These are phyloP conservation scores for Pristionchus japonicus DNA, from an alignment of 2,888 invertebrate species.

Conservation along the genomic window DNA sequence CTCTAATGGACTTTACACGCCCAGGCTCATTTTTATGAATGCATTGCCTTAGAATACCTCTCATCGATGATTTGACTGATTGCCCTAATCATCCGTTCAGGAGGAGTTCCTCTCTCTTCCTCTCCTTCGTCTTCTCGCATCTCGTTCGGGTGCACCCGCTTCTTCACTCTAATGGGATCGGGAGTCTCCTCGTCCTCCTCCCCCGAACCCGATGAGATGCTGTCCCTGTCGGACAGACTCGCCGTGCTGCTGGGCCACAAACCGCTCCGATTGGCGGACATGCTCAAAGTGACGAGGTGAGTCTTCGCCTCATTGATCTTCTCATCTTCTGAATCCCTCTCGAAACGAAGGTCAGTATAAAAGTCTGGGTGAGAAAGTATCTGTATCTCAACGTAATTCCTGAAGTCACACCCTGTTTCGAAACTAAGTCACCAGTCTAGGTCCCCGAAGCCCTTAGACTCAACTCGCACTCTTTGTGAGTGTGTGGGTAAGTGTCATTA, in stretches of 20 bases:
- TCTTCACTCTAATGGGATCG: conserved; percentile 57
- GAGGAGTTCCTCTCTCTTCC: not conserved
- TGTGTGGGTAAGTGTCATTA: conserved; percentile 3
- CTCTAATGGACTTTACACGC: no score
- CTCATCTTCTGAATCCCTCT: not conserved
- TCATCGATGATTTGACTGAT: no score
- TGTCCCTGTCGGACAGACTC: conserved; percentile 55
- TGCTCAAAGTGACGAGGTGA: conserved; percentile 67
- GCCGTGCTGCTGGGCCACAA: conserved; percentile 58
- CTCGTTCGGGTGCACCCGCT: conserved; percentile 52
- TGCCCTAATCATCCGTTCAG: not conserved
- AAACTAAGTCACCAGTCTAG: not conserved
- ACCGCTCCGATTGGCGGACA: conserved; percentile 67
- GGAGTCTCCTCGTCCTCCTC: conserved; percentile 49
- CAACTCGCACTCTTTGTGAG: not conserved
- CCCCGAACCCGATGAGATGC: conserved; percentile 64
- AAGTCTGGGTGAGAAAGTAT: no score
- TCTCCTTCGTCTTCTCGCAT: conserved; percentile 47
- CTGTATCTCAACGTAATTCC: no score
- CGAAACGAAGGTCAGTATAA: no score
- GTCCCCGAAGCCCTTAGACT: not conserved
- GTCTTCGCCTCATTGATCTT: not conserved
- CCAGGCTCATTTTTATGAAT: no score
- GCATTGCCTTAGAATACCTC: no score
- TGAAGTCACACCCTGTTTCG: no score